These are phyloP conservation scores for Solea solea DNA, from an alignment of 2,113 vertebrate species.

Conservation along the genomic window DNA sequence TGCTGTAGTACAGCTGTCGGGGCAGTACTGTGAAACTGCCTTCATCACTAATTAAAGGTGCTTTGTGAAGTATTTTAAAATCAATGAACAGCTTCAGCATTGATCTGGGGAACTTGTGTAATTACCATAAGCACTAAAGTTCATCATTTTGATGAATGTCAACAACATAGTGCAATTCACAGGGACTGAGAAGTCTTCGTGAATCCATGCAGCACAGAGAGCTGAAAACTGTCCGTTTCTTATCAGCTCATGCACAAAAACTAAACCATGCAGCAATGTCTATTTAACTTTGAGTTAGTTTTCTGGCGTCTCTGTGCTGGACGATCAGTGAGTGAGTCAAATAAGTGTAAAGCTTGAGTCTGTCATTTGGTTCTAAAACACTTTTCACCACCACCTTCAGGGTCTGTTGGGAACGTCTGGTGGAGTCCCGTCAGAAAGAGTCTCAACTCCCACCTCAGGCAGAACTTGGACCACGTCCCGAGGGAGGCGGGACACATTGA, in stretches of 20 bases:
- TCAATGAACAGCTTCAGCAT: slow-evolving; percentile 29
- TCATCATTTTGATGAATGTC: slow-evolving; percentile 7
- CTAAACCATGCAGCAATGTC: not conserved
- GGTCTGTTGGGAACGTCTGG: no score
- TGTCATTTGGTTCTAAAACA: no score
- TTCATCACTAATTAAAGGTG: slow-evolving; percentile 27
- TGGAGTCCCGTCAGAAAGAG: no score
- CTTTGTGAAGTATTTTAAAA: slow-evolving; percentile 18
- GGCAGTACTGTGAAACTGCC: slow-evolving; percentile 14
- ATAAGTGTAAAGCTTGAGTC: no score
- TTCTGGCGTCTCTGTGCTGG: slow-evolving; percentile 5
- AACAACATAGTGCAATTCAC: not conserved
- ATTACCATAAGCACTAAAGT: slow-evolving; percentile 18
- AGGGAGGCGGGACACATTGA: no score
- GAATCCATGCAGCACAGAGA: no score
- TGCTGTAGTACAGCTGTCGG: slow-evolving; percentile 2
- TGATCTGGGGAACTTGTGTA: slow-evolving; percentile 20
- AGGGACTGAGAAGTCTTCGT: no score
- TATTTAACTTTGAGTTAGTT: no score
- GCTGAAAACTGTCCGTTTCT: slow-evolving; percentile 2
- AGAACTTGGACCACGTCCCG: no score
- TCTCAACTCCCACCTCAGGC: no score
- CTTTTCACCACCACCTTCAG: no score
- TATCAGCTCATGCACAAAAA: not conserved
- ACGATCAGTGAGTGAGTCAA: not conserved